Evolutionary conservation across 2,113 vertebrate species (phyloP).

Genomic region (Apistogramma diplotaenia): DNA sequence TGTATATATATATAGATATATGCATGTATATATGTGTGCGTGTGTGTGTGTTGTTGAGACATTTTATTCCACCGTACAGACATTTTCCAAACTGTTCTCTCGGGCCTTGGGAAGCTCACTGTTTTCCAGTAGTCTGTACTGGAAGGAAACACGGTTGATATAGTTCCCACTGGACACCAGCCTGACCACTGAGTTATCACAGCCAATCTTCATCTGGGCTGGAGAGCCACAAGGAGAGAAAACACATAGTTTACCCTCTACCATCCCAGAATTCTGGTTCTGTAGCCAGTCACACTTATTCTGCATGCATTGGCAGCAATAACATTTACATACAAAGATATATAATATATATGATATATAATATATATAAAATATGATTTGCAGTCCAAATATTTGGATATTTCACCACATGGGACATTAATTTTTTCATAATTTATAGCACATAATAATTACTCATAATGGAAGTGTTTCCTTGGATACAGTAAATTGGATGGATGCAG

Average conservation of each 20-base stretch:
- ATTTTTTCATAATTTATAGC: not conserved
- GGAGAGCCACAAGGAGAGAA: slow-evolving; percentile 15
- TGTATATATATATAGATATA: not conserved
- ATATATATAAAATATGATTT: not conserved
- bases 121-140: slow-evolving; percentile 86
- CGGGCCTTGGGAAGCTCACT: slow-evolving; percentile 79
- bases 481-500: not conserved
- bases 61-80: slow-evolving; percentile 77
- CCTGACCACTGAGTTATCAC: slow-evolving; percentile 91
- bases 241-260: slow-evolving; percentile 15
- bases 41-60: not conserved
- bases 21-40: not conserved
- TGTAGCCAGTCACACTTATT: not conserved
- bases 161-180: slow-evolving; percentile 94
- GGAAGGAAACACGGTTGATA: slow-evolving; percentile 90
- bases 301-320: not conserved
- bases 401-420: not conserved
- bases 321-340: too few relatives aligned
- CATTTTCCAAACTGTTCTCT: slow-evolving; percentile 87
- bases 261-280: not conserved
- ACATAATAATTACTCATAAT: not conserved
- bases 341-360: too few relatives aligned
- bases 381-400: not conserved
- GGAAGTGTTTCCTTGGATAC: not conserved
- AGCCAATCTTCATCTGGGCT: slow-evolving; percentile 96